Evolutionary conservation across 2,888 invertebrate genomes (phyloP).

Genomic region (Villa cingulata): DNA sequence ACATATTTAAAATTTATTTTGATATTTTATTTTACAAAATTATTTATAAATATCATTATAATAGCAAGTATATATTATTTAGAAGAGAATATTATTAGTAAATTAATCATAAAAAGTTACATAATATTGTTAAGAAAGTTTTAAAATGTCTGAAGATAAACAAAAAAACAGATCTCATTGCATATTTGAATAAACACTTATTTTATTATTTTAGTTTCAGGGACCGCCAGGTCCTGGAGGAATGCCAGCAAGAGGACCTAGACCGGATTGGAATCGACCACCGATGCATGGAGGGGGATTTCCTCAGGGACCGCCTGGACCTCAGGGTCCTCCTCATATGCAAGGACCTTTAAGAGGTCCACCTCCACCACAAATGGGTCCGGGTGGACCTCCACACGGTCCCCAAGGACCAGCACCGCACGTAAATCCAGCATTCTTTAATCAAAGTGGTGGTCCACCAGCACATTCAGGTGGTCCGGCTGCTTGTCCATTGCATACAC

Average conservation of each 20-base stretch:
- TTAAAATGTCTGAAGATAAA: no score
- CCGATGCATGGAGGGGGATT: conserved; percentile 56
- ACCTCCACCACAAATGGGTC: conserved; percentile 39
- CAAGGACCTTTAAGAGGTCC: conserved; percentile 51
- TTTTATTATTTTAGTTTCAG: conserved; percentile 23
- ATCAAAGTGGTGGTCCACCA: conserved; percentile 43
- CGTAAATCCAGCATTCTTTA: conserved; percentile 94
- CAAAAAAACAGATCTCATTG: no score
- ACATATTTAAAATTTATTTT: no score
- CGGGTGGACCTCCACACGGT: conserved; percentile 40
- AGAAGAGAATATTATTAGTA: no score
- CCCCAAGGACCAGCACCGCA: conserved; percentile 69
- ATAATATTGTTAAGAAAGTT: no score
- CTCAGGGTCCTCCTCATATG: conserved; percentile 56
- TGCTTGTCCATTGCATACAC: conserved; percentile 41
- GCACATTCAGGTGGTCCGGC: conserved; percentile 41
- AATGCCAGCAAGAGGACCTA: conserved; percentile 42
- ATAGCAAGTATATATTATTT: no score
- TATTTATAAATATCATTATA: no score
- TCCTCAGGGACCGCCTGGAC: conserved; percentile 43
- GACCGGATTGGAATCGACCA: conserved; percentile 62
- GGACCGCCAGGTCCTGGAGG: conserved; percentile 35
- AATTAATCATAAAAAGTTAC: no score
- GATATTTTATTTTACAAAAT: no score
- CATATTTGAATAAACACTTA: no score